Percentiles rank a stretch among this genome's conserved stretches.
phyloP scores from a whole-genome alignment of 2,888 invertebrate genomes.

The Eudemis profundana region DNA sequence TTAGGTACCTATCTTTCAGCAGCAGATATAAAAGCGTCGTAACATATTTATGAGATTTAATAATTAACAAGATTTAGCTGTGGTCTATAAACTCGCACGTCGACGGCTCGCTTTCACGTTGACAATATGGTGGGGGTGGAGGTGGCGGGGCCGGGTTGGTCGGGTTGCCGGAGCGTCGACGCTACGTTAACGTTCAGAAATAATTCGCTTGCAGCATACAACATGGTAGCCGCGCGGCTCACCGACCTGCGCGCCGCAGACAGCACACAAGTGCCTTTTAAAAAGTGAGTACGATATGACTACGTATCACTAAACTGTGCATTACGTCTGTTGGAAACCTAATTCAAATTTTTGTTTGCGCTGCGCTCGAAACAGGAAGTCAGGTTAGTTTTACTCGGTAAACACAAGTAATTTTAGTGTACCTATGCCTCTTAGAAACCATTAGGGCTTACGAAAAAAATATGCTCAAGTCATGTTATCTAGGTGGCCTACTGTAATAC shows the following conservation, averaged over 20 bases:
- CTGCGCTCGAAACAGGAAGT: conserved; percentile 70
- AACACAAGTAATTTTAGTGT: not conserved
- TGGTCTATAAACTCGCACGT: not conserved
- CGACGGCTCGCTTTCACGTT: conserved; percentile 65
- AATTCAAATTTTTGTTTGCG: conserved; percentile 49
- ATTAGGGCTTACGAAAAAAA: too few species aligned
- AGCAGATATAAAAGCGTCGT: too few species aligned
- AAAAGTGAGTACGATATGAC: conserved; percentile 91
- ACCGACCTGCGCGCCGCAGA: conserved; percentile 97
- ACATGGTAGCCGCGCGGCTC: conserved; percentile 98
- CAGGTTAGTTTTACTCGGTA: conserved; percentile 66
- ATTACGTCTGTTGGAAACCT: not conserved
- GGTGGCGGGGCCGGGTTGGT: conserved; percentile 52
- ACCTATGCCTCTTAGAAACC: too few species aligned
- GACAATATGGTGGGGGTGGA: conserved; percentile 80
- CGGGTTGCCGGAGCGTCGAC: conserved; percentile 58
- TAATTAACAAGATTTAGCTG: not conserved
- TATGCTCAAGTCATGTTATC: too few species aligned
- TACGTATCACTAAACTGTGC: not conserved
- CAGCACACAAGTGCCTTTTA: conserved; percentile 99
- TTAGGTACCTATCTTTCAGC: too few species aligned
- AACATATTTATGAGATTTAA: not conserved
- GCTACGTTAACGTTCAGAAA: conserved; percentile 86
- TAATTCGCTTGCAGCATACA: conserved; percentile 96
- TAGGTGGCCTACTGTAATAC: too few species aligned